Conservation (phyloP, 1,140 invertebrate species). For the Oncopeltus fasciatus region DNA sequence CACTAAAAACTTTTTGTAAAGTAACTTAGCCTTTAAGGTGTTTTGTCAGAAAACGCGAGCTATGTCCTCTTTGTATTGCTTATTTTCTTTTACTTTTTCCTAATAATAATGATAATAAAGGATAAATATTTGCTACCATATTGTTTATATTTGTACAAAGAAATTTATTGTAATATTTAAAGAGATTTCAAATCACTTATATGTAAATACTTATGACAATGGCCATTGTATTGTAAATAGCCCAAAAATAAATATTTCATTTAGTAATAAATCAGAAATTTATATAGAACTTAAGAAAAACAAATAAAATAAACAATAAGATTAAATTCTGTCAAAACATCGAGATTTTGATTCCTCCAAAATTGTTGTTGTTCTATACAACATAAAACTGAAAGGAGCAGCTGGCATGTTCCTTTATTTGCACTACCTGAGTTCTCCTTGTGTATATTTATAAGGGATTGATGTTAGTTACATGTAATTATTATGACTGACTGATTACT, state of each 20-base stretch:
- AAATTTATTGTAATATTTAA: slow-evolving; percentile 9
- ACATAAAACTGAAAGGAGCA: neutral
- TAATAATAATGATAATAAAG: slow-evolving; percentile 2
- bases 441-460: neutral
- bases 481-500: slow-evolving; percentile 11
- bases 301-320: neutral
- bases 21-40: slow-evolving; percentile 20
- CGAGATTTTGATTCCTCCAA: neutral
- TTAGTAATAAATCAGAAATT: neutral
- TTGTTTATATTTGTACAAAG: slow-evolving; percentile 11
- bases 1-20: slow-evolving; percentile 17
- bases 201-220: slow-evolving; percentile 2
- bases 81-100: slow-evolving; percentile 9
- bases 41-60: slow-evolving; percentile 18
- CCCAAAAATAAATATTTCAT: slow-evolving; percentile 8
- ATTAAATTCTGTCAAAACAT: neutral
- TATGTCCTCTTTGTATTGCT: slow-evolving; percentile 16
- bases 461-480: slow-evolving; percentile 2
- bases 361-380: neutral
- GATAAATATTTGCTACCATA: slow-evolving; percentile 2
- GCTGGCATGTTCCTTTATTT: neutral
- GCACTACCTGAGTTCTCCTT: neutral
- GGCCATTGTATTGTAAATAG: slow-evolving; percentile 5
- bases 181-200: slow-evolving; percentile 1
- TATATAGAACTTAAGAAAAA: neutral